Evolutionary conservation across 1,140 invertebrate species (phyloP), one percentile per base, ranked within the genome.

Genomic region (Eumeta japonica): DNA sequence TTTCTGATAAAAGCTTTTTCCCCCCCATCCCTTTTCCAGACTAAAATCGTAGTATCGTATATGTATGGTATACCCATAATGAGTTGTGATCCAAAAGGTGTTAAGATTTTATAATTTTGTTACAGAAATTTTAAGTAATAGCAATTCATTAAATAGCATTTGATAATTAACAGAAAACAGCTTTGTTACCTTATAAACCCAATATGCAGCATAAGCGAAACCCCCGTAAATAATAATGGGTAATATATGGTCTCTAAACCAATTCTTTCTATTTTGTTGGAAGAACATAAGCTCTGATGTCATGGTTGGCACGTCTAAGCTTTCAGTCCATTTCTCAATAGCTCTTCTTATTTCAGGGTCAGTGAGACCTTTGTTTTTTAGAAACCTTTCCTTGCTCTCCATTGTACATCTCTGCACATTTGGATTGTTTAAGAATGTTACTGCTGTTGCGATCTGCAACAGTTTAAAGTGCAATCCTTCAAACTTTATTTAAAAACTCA

Each of bases 401-500:
- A 88, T 52, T 0, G 89, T 83, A 58, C 85, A 90, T 37, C 79
- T 67, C 28, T 81, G 78, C 2, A 94, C 88, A 63, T 86, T 89
- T 17, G 87, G 87, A 75, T 93, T 92, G 62, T 86, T 82, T 19
- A 94, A 66, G 75, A 94, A 94, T 52, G 88, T 90, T 7, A 92
- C 83, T 18, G 91, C 91, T 16, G 90, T 92, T 39, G 81, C 82
- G 37, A 94, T 82, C 89, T 90, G 63, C 58, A 52, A 58, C 27
- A 53, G 12, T 40, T 27, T 30, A 35, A 28, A 38, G 18, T 35
- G 37, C 33, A 28, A 41, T 33, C 28, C 32, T 39, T 31, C 28
- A 27, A 16, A 12, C 7, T 28, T 17, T 18, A 28, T 29, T 18
- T 14, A 19, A 14, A 16, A 28, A 34, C 19, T 15, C 18, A 2